phyloP scores from a whole-genome alignment of 2,797 vertebrate species.

The Crypturellus tataupa region DNA sequence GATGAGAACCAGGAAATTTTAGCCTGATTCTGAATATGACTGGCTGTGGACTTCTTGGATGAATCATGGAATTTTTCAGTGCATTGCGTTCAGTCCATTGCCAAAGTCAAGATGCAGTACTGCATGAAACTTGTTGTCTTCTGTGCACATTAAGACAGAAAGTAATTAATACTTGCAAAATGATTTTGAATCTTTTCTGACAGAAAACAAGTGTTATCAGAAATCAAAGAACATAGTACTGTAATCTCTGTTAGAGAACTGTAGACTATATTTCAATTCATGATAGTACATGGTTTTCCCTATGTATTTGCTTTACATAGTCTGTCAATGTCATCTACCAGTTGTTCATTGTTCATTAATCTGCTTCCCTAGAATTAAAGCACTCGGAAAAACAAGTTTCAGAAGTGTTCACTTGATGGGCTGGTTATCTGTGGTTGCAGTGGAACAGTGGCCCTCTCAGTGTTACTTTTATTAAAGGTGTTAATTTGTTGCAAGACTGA shows the following conservation, averaged over 20 bases:
- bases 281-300: neutral
- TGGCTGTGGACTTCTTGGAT: neutral
- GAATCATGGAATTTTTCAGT: neutral
- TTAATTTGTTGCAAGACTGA: neutral
- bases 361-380: neutral
- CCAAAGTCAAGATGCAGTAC: too few relatives aligned
- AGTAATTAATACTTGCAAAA: neutral
- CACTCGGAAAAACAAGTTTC: neutral
- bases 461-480: neutral
- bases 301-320: too few relatives aligned
- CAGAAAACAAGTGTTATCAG: neutral
- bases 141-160: neutral
- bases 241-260: too few relatives aligned
- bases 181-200: neutral
- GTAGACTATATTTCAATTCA: neutral
- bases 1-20: neutral
- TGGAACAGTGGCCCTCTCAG: neutral
- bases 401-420: neutral
- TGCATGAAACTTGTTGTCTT: neutral
- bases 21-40: neutral
- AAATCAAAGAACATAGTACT: too few relatives aligned
- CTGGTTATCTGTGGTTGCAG: neutral
- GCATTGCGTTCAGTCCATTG: neutral
- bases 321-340: neutral
- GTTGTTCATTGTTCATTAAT: neutral